phyloP scores from a whole-genome alignment of 2,888 invertebrate species.

The Noctua janthe region DNA sequence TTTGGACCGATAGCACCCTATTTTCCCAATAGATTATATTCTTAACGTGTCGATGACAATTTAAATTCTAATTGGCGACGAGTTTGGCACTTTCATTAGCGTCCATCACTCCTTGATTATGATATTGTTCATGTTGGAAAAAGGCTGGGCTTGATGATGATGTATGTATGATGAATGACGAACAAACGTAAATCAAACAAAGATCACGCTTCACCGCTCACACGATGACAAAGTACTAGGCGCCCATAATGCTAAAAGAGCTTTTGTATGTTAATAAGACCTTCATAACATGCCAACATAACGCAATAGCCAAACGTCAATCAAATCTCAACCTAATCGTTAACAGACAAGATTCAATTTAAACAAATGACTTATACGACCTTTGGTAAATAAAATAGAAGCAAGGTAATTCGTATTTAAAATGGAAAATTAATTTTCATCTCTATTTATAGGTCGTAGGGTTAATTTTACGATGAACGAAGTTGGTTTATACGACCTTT shows the following conservation, averaged over 20 bases:
- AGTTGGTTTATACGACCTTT: conserved; percentile 62
- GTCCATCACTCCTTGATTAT: too few species aligned
- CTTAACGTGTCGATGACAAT: too few species aligned
- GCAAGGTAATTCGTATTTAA: conserved; percentile 66
- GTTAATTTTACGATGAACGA: conserved; percentile 49
- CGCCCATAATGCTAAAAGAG: conserved; percentile 64
- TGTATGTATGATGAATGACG: conserved; percentile 6
- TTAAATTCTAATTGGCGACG: too few species aligned
- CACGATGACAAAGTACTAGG: conserved; percentile 65
- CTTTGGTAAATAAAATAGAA: conserved; percentile 60
- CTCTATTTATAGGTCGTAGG: conserved; percentile 34
- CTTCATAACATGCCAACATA: conserved; percentile 70
- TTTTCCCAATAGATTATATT: too few species aligned
- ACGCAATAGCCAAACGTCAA: conserved; percentile 57
- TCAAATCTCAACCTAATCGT: conserved; percentile 67
- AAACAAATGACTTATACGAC: conserved; percentile 53
- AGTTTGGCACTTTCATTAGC: too few species aligned
- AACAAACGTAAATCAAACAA: conserved; percentile 44
- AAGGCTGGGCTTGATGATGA: neutral
- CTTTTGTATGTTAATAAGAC: conserved; percentile 70
- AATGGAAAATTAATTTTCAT: conserved; percentile 48
- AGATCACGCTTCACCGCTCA: conserved; percentile 53
- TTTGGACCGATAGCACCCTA: too few species aligned
- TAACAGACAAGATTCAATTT: conserved; percentile 66
- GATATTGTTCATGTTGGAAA: neutral